Percentiles rank a stretch among this genome's conserved stretches.
Evolutionary conservation across 92 coral and sea anemone genomes (phyloP).

Genomic region (Virgularia gustaviana): DNA sequence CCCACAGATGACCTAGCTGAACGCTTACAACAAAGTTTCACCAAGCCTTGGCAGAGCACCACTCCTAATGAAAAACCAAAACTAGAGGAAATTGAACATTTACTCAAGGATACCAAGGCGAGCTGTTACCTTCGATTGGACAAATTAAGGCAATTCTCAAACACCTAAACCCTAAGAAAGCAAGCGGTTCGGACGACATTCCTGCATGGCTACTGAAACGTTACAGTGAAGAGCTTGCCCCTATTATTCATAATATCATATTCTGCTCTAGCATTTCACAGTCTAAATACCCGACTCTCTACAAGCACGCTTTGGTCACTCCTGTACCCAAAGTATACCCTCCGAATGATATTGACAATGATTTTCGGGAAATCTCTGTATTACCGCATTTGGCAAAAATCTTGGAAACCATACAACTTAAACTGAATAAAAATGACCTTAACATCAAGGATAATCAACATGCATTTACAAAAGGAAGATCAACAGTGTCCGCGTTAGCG

Average conservation of each 20-base stretch:
- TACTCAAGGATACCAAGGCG: not conserved
- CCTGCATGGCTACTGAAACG: constrained; percentile 40
- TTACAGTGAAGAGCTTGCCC: constrained; percentile 45
- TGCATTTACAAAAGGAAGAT: constrained; percentile 42
- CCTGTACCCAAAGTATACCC: constrained; percentile 47
- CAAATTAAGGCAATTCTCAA: constrained; percentile 42
- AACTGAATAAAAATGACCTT: constrained; percentile 25
- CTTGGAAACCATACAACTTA: constrained; percentile 46
- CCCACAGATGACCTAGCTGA: no score
- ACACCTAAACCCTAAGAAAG: constrained; percentile 26
- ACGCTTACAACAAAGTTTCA: no score
- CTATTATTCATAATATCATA: constrained; percentile 6
- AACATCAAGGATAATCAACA: constrained; percentile 32
- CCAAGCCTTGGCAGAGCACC: constrained; percentile 18
- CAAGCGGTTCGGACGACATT: constrained; percentile 41
- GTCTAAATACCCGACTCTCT: constrained; percentile 42
- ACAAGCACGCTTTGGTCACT: constrained; percentile 52
- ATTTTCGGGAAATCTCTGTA: constrained; percentile 46
- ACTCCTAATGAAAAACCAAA: constrained; percentile 21
- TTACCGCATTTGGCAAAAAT: constrained; percentile 54
- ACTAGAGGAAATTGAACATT: constrained; percentile 1
- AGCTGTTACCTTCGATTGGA: constrained; percentile 34
- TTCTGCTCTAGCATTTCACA: constrained; percentile 37
- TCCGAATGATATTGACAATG: constrained; percentile 7
- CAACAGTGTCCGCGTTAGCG: constrained; percentile 45